Conservation (phyloP, 1,140 invertebrate species). For the Bombus vancouverensis region DNA sequence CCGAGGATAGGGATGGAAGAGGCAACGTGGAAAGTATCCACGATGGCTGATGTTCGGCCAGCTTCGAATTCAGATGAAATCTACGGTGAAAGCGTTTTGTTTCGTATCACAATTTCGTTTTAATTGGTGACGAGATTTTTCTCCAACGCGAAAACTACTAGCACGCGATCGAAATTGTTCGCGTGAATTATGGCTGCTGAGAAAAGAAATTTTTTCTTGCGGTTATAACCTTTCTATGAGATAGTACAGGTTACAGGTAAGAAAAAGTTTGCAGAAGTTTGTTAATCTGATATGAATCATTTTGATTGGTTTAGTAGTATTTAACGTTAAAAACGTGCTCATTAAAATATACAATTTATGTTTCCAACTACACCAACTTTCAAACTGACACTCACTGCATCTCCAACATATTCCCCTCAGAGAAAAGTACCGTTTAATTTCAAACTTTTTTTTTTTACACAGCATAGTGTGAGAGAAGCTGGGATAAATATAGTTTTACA, state of each 20-base stretch:
- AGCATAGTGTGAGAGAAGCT: neutral
- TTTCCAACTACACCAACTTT: too few relatives aligned
- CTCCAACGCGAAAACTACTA: neutral
- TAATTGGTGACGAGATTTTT: neutral
- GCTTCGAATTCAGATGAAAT: neutral
- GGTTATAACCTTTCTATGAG: too few relatives aligned
- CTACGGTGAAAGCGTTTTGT: conserved; percentile 28
- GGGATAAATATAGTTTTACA: neutral
- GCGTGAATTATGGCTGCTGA: neutral
- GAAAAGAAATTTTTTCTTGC: neutral
- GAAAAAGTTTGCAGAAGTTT: too few relatives aligned
- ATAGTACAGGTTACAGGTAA: too few relatives aligned
- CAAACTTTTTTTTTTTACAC: neutral
- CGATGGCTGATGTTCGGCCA: neutral
- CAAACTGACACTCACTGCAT: too few relatives aligned
- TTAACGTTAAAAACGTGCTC: too few relatives aligned
- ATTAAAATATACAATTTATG: too few relatives aligned
- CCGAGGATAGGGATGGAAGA: neutral
- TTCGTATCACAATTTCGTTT: neutral
- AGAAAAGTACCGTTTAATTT: neutral
- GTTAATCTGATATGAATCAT: too few relatives aligned
- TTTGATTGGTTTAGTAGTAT: too few relatives aligned
- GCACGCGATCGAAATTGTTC: neutral
- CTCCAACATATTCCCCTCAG: too few relatives aligned
- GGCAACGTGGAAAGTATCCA: neutral